phyloP scores from a whole-genome alignment of 1,140 invertebrate species.

The Araneus ventricosus region DNA sequence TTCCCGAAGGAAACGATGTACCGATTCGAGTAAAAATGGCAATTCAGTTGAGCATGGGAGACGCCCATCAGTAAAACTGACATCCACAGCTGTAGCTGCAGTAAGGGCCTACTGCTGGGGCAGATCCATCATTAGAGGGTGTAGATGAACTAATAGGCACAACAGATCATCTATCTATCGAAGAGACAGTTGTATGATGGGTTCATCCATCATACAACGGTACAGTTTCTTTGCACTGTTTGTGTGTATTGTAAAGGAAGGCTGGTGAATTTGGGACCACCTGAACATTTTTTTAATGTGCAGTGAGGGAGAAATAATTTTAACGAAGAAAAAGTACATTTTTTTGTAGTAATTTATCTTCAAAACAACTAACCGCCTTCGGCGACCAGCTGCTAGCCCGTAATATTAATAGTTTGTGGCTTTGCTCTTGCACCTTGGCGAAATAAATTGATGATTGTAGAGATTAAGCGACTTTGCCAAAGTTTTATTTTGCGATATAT shows the following conservation, averaged over 20 bases:
- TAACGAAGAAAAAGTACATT: too few relatives aligned
- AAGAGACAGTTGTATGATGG: background rate
- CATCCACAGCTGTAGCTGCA: background rate
- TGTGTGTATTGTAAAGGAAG: background rate
- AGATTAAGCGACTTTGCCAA: too few relatives aligned
- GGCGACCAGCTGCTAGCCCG: too few relatives aligned
- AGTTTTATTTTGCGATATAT: too few relatives aligned
- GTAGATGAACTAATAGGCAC: conserved; percentile 26
- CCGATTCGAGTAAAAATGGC: background rate
- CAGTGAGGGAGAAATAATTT: too few relatives aligned
- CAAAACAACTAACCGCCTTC: too few relatives aligned
- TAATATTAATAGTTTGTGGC: too few relatives aligned
- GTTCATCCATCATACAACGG: background rate
- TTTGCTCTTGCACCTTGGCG: too few relatives aligned
- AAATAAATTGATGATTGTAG: too few relatives aligned
- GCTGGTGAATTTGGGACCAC: too few relatives aligned
- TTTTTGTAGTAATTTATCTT: too few relatives aligned
- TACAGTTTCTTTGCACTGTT: background rate
- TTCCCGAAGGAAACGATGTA: background rate
- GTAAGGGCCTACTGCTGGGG: background rate
- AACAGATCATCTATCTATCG: conserved; percentile 18
- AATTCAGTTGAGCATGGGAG: background rate
- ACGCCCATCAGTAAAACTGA: background rate
- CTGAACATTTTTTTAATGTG: too few relatives aligned
- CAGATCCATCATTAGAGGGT: conserved; percentile 26